These are phyloP conservation scores for Acrocyrtus sp. DNA, from an alignment of 2,888 invertebrate species.

Conservation along the genomic window DNA sequence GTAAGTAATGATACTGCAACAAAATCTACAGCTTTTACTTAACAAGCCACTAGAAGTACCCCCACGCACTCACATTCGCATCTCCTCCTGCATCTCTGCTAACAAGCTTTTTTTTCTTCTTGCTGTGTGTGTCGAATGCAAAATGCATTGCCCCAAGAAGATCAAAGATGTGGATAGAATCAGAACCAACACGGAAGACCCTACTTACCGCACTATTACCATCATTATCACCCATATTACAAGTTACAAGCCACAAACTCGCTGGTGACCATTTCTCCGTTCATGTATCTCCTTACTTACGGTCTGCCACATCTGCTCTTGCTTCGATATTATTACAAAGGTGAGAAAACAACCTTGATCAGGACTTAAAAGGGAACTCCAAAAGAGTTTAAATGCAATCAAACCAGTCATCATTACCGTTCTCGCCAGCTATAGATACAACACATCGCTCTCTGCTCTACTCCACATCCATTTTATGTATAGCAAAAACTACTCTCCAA, in stretches of 20 bases:
- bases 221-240: background rate
- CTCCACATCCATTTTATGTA: no score
- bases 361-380: constrained; percentile 61
- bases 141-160: constrained; percentile 39
- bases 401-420: constrained; percentile 36
- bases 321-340: constrained; percentile 12
- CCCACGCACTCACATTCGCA: no score
- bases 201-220: no score
- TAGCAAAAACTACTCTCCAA: no score
- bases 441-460: no score
- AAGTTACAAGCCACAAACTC: background rate
- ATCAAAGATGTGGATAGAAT: background rate
- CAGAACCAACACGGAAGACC: constrained; percentile 43
- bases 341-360: constrained; percentile 62
- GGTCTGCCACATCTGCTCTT: background rate
- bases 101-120: no score
- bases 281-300: background rate
- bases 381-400: constrained; percentile 46
- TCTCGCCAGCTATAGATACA: no score
- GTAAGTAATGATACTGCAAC: no score
- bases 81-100: no score
- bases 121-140: constrained; percentile 9
- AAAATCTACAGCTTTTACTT: no score
- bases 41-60: no score
- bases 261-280: background rate